Evolutionary conservation across 2,797 vertebrate species (phyloP).

Genomic region (Spinus pinus): DNA sequence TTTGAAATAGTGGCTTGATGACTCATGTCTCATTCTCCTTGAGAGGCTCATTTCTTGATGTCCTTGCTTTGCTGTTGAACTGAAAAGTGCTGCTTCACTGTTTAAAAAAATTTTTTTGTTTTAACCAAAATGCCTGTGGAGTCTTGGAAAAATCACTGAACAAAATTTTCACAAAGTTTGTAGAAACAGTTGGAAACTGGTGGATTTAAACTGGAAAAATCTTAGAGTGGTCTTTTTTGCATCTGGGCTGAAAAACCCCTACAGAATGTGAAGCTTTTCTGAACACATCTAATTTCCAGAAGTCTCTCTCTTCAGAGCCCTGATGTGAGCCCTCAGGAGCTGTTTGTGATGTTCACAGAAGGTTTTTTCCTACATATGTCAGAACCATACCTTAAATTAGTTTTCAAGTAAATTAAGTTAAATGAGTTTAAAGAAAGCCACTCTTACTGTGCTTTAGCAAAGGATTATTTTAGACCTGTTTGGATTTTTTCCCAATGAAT

Average conservation of each 20-base stretch:
- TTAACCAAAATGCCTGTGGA: neutral
- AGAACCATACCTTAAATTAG: neutral
- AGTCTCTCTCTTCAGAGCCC: neutral
- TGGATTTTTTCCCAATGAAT: constrained; percentile 1
- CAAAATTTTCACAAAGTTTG: neutral
- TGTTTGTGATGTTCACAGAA: constrained; percentile 2
- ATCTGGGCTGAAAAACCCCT: neutral
- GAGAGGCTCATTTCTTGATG: neutral
- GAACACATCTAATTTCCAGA: neutral
- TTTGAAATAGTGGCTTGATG: neutral
- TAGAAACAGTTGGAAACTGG: neutral
- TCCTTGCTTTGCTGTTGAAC: neutral
- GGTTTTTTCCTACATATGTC: neutral
- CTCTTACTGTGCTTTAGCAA: neutral
- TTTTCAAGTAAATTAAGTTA: neutral
- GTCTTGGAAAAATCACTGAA: neutral
- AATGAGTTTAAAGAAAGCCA: neutral
- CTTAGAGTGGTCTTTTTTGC: neutral
- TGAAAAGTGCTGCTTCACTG: neutral
- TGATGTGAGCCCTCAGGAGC: neutral
- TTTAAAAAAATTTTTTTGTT: neutral
- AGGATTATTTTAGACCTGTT: neutral
- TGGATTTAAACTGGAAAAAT: neutral
- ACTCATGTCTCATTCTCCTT: neutral
- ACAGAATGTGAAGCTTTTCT: neutral